Evolutionary conservation across 2,113 vertebrate genomes (phyloP), one percentile per base, ranked within the genome.

Genomic region (Pachyramphus minor): DNA sequence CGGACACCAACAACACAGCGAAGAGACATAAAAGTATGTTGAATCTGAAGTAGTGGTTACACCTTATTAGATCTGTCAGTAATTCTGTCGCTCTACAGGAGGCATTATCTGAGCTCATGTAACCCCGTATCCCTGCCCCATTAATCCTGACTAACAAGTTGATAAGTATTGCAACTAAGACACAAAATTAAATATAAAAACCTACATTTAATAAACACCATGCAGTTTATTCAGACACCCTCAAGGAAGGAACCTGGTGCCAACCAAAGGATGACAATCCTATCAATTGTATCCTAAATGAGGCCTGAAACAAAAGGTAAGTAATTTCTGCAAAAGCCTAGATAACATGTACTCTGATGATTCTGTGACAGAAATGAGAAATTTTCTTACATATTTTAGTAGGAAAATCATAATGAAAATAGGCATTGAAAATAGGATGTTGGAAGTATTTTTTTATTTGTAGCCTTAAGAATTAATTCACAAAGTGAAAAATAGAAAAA

Each of bases 41-140:
- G 84, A 80, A 81, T 86, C 35, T 2, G 14, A 95, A 91, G 60
- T 5, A 17, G 73, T 45, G 85, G 72, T 88, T 95, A 94, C 79
- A 64, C 76, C 89, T 95, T 94, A 96, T 97, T 96, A 92, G 86
- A 91, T 75, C 78, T 95, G 92, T 87, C 94, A 97, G 81, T 94
- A 94, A 91, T 87, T 91, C 89, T 95, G 85, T 84, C 93, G 91
- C 91, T 93, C 93, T 35, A 59, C 78, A 93, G 95, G 94, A 96
- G 79, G 73, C 59, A 87, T 6, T 18, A 87, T 60, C 53, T 1
- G 0, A 93, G 83, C 87, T 74, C 11, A 4, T n/a, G 84, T 41
- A 90, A 86, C 72, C 55, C 33, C 35, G 52, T 62, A 83, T 25
- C 60, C 84, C 75, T 91, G 78, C 66, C 76, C 88, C 87, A 96